phyloP scores from a whole-genome alignment of 2,888 invertebrate species.

The Eristalis intricaria region DNA sequence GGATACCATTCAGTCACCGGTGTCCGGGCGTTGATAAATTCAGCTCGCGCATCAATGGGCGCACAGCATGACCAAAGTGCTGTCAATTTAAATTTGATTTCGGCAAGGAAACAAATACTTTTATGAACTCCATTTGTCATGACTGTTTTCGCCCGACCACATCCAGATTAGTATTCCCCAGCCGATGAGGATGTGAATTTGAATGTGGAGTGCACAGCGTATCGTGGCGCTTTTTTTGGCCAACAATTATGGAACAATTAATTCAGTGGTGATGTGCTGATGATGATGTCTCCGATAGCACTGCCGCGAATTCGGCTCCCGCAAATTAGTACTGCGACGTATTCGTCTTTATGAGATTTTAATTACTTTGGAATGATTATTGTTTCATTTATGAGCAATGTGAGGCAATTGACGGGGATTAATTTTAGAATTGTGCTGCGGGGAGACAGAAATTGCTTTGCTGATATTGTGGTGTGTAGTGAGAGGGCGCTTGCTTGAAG shows the following conservation, averaged over 20 bases:
- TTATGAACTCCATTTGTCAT: conserved; percentile 65
- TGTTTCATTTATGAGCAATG: conserved; percentile 55
- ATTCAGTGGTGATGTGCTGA: conserved; percentile 51
- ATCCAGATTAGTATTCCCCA: conserved; percentile 50
- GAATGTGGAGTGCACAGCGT: not conserved
- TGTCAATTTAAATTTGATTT: conserved; percentile 64
- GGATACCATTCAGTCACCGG: conserved; percentile 31
- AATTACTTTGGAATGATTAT: conserved; percentile 55
- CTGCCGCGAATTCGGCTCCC: conserved; percentile 16
- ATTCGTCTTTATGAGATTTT: conserved; percentile 63
- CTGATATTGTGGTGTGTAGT: not conserved
- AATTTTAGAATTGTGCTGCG: conserved; percentile 26
- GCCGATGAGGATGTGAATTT: not conserved
- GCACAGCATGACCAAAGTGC: conserved; percentile 16
- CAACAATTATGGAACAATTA: conserved; percentile 59
- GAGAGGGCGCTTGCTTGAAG: not conserved
- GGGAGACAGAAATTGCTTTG: not conserved
- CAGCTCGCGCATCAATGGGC: conserved; percentile 16
- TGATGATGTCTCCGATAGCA: conserved; percentile 25
- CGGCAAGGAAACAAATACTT: conserved; percentile 54
- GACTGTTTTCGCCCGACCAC: conserved; percentile 41
- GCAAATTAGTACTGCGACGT: conserved; percentile 49
- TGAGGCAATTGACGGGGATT: conserved; percentile 24
- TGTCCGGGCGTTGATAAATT: conserved; percentile 36
- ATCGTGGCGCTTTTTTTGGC: conserved; percentile 21